Conservation (phyloP, 2,113 vertebrate genomes). For the Hoplias malabaricus region DNA sequence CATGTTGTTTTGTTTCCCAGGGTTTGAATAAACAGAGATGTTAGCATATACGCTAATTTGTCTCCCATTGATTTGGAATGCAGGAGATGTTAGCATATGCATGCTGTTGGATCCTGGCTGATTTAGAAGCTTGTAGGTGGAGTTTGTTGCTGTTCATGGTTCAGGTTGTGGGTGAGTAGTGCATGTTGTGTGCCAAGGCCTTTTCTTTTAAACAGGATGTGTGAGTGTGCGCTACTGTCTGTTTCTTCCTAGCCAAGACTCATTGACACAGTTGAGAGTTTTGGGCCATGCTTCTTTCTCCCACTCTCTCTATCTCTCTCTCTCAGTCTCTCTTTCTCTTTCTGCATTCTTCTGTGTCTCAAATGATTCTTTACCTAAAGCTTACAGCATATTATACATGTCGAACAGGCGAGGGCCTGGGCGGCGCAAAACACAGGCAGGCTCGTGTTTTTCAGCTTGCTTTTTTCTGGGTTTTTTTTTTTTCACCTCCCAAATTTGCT, state of each 20-base stretch:
- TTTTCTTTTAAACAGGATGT: constrained; percentile 14
- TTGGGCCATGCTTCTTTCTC: constrained; percentile 64
- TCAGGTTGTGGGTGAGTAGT: neutral
- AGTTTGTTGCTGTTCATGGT: neutral
- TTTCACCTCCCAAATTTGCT: constrained; percentile 21
- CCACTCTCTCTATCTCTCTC: constrained; percentile 25
- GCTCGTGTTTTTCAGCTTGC: neutral
- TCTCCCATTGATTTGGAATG: neutral
- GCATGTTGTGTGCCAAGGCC: constrained; percentile 16
- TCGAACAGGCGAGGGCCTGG: constrained; percentile 16
- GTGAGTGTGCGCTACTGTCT: constrained; percentile 15
- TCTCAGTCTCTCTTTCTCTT: neutral
- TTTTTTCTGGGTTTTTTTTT: neutral
- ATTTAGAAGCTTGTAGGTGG: neutral
- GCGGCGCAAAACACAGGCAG: neutral
- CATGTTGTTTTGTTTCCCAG: neutral
- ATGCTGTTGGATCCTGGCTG: neutral
- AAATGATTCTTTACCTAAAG: constrained; percentile 66
- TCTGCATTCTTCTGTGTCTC: constrained; percentile 31
- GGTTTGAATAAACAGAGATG: neutral
- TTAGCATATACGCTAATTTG: neutral
- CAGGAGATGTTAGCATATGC: neutral
- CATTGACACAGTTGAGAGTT: constrained; percentile 68
- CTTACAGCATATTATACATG: constrained; percentile 67
- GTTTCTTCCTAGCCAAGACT: constrained; percentile 59